Evolutionary conservation across 2,113 vertebrate species (phyloP), one percentile per base, ranked within the genome.

Genomic region (Varanus salvator): DNA sequence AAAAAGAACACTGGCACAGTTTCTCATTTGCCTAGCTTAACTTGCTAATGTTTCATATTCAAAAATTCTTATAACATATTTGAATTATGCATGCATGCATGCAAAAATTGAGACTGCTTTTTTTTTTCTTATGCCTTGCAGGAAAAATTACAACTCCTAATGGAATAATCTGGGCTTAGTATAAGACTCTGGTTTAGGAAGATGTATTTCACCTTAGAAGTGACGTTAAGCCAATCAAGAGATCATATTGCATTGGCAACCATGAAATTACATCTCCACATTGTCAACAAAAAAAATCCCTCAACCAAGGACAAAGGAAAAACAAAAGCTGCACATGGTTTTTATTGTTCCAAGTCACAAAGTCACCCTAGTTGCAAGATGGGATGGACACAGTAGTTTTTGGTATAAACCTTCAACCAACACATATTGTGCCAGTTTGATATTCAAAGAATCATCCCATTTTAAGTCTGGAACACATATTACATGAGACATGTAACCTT

Each of bases 31-130:
- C 80, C 0, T 38, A 68, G 38, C 82, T 19, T 87, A 80, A 66
- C 74, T 80, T 92, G 54, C 57, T 0, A 0, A 6, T 11, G 31
- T 19, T 90, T 86, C 66, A 50, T 57, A 91, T 87, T 66, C 71
- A 72, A 88, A 94, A 91, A 50, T 34, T 38, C 57, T 72, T 89
- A 94, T 77, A 83, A 91, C 93, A 87, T 77, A 74, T 29, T 89
- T 2, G 64, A 91, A 91, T 88, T 88, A 89, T 80, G 38, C 15
- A 82, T 87, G 38, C 15, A 82, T 87, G 90, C 90, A 80, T 85
- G 88, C 34, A 90, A 93, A 91, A 87, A 50, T 91, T 87, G 89
- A 34, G 84, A 88, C 83, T 54, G 54, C 66, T 91, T 84, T 27
- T 48, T 3, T 91, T 84, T 29, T 31, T 1, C n/a, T 72, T 50